These are phyloP conservation scores for Acrocephalus kingi DNA, from an alignment of 2,113 vertebrate genomes.

Conservation along the genomic window DNA sequence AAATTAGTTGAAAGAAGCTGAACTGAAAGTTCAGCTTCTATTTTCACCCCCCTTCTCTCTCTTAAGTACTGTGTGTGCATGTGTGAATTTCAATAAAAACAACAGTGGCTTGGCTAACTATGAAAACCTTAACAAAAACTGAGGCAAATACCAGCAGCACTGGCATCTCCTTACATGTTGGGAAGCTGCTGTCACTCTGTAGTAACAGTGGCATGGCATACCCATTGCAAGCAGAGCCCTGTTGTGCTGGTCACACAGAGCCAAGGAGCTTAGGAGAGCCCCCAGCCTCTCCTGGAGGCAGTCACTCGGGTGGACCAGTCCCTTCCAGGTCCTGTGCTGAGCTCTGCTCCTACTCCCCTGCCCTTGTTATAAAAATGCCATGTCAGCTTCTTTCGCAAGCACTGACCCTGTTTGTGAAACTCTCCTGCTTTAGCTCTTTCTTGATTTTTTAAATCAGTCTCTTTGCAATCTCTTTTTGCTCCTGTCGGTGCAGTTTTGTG, in stretches of 20 bases:
- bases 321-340: background rate
- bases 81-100: background rate
- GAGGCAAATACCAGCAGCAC: background rate
- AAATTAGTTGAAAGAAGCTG: constrained; percentile 48
- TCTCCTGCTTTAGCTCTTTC: background rate
- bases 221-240: background rate
- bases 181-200: background rate
- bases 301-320: background rate
- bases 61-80: background rate
- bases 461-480: background rate
- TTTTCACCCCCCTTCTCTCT: background rate
- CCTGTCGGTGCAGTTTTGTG: background rate
- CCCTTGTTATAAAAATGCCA: background rate
- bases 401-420: background rate
- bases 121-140: background rate
- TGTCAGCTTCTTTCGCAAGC: background rate
- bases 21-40: constrained; percentile 24
- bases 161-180: background rate
- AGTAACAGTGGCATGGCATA: background rate
- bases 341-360: background rate
- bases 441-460: background rate
- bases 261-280: background rate
- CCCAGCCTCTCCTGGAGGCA: background rate
- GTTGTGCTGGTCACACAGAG: background rate
- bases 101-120: background rate